phyloP scores from a whole-genome alignment of 2,113 vertebrate species.

The Stigmatopora nigra region DNA sequence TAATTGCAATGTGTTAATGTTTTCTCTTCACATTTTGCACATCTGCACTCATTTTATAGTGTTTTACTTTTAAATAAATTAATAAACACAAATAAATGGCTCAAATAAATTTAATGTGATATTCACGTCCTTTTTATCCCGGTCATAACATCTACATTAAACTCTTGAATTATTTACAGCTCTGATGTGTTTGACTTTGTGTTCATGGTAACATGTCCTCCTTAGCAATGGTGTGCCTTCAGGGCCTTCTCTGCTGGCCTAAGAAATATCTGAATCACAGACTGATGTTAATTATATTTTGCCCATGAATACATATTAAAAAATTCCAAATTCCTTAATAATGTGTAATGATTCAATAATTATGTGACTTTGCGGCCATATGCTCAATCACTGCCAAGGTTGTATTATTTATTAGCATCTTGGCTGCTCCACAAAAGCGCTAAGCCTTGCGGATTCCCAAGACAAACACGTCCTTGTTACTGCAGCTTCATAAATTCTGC shows the following conservation, averaged over 20 bases:
- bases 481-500: slow-evolving; percentile 15
- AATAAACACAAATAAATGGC: neutral
- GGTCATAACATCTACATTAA: neutral
- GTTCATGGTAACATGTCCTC: slow-evolving; percentile 7
- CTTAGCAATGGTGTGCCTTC: too few relatives aligned
- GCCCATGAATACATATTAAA: too few relatives aligned
- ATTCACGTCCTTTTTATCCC: neutral
- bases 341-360: slow-evolving; percentile 34
- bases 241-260: too few relatives aligned
- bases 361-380: slow-evolving; percentile 18
- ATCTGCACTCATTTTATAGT: neutral
- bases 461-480: slow-evolving; percentile 31
- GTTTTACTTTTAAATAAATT: neutral
- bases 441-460: slow-evolving; percentile 24
- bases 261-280: too few relatives aligned
- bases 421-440: slow-evolving; percentile 17
- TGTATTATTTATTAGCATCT: slow-evolving; percentile 35
- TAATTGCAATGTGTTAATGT: neutral
- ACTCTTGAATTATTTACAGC: slow-evolving; percentile 14
- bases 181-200: slow-evolving; percentile 10
- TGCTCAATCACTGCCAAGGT: slow-evolving; percentile 31
- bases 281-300: too few relatives aligned
- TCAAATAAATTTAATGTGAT: neutral
- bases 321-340: too few relatives aligned
- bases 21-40: neutral